phyloP scores from a whole-genome alignment of 2,888 invertebrate genomes.

The Ophioninae sp. region DNA sequence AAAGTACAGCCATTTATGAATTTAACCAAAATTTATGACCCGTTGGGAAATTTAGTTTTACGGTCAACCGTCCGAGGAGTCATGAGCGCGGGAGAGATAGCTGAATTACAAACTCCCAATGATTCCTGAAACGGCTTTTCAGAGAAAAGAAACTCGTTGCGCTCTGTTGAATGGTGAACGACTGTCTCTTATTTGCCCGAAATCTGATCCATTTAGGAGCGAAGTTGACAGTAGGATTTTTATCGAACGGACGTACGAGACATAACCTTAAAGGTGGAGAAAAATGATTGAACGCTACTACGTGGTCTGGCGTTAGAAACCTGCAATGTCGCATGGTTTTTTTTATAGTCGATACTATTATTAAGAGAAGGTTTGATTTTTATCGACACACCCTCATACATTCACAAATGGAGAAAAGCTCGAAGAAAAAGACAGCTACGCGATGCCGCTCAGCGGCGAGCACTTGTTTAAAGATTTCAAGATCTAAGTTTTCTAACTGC shows the following conservation, averaged over 20 bases:
- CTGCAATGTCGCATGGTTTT: background rate
- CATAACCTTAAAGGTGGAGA: background rate
- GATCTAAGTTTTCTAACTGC: constrained; percentile 27
- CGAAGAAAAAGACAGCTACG: constrained; percentile 21
- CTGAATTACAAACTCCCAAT: no score
- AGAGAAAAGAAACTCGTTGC: no score
- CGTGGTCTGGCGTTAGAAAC: background rate
- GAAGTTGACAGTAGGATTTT: no score
- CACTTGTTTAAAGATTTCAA: constrained; percentile 23
- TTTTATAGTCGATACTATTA: background rate
- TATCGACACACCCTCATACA: background rate
- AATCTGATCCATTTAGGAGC: no score
- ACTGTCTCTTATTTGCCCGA: no score
- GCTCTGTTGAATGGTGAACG: no score
- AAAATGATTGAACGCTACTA: background rate
- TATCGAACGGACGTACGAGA: no score
- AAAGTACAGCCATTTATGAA: background rate
- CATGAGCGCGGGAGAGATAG: no score
- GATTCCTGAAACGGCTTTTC: no score
- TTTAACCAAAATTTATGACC: background rate
- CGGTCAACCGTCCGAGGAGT: no score
- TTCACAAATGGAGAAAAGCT: constrained; percentile 10
- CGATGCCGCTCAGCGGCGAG: constrained; percentile 58
- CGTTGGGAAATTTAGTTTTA: background rate
- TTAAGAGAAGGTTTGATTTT: background rate